A percentile compares a stretch with the other conserved stretches of the same genome.
phyloP scores from a whole-genome alignment of 2,113 vertebrate species.

The Nyctereutes procyonoides region DNA sequence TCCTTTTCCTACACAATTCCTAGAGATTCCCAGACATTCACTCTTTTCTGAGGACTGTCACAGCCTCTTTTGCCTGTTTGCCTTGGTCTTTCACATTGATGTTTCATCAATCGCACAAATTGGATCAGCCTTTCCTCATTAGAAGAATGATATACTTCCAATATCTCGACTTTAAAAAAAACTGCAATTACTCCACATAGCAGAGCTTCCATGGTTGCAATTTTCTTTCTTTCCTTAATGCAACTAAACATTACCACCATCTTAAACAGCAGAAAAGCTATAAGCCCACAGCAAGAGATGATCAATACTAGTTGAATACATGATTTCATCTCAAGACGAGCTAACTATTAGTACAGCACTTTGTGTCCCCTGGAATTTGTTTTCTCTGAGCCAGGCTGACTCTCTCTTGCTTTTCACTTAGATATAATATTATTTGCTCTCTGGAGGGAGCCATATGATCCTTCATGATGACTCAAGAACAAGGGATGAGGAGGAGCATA shows the following conservation, averaged over 20 bases:
- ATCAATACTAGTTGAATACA: not conserved
- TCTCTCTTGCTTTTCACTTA: not conserved
- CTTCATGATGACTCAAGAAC: not conserved
- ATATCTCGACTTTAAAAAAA: not conserved
- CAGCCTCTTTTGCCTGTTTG: not conserved
- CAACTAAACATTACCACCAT: not conserved
- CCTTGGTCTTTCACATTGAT: not conserved
- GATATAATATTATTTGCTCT: not conserved
- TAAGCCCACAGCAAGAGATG: not conserved
- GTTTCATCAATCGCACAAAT: not conserved
- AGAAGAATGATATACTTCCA: not conserved
- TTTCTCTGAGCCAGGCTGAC: not conserved
- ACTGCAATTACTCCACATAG: not conserved
- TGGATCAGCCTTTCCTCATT: not conserved
- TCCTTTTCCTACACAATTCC: not conserved
- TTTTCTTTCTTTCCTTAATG: not conserved
- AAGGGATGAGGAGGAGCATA: not conserved
- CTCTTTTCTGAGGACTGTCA: not conserved
- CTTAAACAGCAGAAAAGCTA: not conserved
- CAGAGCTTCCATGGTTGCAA: not conserved
- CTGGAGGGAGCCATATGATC: not conserved
- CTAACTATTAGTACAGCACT: not conserved
- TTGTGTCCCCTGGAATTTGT: not conserved
- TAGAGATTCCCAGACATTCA: not conserved
- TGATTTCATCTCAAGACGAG: conserved; percentile 1